Evolutionary conservation across 2,113 vertebrate species (phyloP).

Genomic region (Phaethornis superciliosus): DNA sequence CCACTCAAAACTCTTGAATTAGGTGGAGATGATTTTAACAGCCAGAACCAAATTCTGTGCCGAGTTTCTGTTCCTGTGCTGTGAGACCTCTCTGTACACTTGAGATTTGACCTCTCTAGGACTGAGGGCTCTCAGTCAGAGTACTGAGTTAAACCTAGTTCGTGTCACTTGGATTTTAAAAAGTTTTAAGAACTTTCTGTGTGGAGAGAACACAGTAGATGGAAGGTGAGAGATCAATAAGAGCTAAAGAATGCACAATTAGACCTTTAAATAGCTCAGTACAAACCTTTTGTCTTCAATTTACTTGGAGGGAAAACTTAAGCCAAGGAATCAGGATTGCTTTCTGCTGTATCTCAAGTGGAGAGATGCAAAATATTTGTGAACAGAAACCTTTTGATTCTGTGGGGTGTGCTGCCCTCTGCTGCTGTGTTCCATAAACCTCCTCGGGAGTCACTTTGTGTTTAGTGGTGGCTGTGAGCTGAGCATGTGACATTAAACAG

Average conservation of each 20-base stretch:
- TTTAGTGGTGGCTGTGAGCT: neutral
- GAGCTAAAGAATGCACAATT: neutral
- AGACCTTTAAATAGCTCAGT: neutral
- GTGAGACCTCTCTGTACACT: neutral
- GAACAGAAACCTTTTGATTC: neutral
- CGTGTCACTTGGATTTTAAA: neutral
- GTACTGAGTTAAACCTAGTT: neutral
- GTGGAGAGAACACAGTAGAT: neutral
- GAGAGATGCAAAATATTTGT: neutral
- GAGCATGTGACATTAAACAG: constrained; percentile 8
- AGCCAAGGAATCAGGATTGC: neutral
- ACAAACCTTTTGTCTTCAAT: neutral
- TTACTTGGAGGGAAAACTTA: neutral
- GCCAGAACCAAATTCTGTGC: neutral
- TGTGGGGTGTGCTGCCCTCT: constrained; percentile 65
- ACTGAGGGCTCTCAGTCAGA: neutral
- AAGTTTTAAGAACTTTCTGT: neutral
- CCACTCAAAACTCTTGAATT: neutral
- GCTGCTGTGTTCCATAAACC: neutral
- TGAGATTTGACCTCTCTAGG: neutral
- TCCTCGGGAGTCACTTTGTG: too few species aligned
- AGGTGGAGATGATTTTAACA: neutral
- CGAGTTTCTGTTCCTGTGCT: neutral
- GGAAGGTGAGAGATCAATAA: neutral
- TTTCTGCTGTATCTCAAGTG: neutral